These are phyloP conservation scores for Dendrolimus houi DNA, from an alignment of 2,888 invertebrate genomes.

Conservation along the genomic window DNA sequence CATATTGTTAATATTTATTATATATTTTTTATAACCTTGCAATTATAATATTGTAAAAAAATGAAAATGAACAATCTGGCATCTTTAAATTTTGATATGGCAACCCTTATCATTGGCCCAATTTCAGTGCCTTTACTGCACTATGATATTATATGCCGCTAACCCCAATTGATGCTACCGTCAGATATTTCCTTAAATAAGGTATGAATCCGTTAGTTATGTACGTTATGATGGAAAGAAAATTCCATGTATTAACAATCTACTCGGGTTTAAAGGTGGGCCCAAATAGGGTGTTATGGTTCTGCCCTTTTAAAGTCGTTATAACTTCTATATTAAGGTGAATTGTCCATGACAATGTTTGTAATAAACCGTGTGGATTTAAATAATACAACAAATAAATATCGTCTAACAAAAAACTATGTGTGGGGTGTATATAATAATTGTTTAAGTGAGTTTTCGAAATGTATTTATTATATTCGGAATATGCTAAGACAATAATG, in stretches of 20 bases:
- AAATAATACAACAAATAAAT: too few species aligned
- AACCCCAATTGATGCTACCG: constrained; percentile 16
- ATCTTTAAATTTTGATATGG: background rate
- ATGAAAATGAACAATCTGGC: too few species aligned
- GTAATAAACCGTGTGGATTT: too few species aligned
- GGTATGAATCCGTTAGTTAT: background rate
- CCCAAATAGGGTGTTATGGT: background rate
- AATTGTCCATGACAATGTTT: too few species aligned
- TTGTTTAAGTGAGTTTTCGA: too few species aligned
- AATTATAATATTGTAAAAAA: too few species aligned
- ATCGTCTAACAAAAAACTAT: too few species aligned
- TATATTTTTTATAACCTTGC: too few species aligned
- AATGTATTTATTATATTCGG: too few species aligned
- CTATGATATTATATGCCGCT: constrained; percentile 30
- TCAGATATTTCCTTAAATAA: constrained; percentile 5
- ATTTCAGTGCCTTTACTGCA: constrained; percentile 27
- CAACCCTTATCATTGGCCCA: constrained; percentile 12
- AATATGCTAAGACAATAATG: too few species aligned
- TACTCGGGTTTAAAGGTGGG: background rate
- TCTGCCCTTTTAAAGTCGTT: background rate
- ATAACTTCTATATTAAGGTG: background rate
- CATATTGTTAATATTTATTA: too few species aligned
- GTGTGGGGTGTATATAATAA: too few species aligned
- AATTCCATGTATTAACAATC: background rate
- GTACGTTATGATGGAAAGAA: background rate